Percentiles rank a stretch among this genome's conserved stretches.
Evolutionary conservation across 30 jellyfish, hydroid and myxozoan genomes (phyloP).

Genomic region (Hydra vulgaris): DNA sequence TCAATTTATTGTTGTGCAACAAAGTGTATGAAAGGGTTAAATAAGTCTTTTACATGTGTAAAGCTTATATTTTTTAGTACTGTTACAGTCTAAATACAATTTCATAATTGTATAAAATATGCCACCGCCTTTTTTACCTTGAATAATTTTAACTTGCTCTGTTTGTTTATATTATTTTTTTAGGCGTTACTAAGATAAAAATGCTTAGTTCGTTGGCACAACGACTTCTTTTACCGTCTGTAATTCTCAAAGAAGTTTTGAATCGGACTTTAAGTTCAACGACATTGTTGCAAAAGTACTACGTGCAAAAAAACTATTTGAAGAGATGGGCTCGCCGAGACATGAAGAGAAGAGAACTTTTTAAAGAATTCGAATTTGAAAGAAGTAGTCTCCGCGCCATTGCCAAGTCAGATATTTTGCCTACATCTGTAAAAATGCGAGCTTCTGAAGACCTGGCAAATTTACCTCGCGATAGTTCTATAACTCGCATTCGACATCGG

Average conservation of each 20-base stretch:
- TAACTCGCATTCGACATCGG: constrained; percentile 59
- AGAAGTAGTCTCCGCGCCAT: constrained; percentile 57
- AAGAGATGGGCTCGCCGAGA: constrained; percentile 96
- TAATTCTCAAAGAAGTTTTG: neutral
- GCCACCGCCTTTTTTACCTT: too few relatives aligned
- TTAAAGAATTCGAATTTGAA: constrained; percentile 66
- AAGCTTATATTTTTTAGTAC: too few relatives aligned
- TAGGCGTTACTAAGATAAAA: neutral
- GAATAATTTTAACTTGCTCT: too few relatives aligned
- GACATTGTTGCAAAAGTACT: constrained; percentile 31
- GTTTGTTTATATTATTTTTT: neutral
- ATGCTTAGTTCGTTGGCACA: neutral
- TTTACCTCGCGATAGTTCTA: constrained; percentile 64
- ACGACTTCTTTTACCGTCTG: neutral
- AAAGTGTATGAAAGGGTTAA: too few relatives aligned
- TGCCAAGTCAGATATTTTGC: constrained; percentile 63
- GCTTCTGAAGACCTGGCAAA: constrained; percentile 80
- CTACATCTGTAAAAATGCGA: constrained; percentile 49
- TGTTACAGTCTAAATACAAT: too few relatives aligned
- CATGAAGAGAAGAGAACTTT: constrained; percentile 61
- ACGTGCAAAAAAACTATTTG: constrained; percentile 63
- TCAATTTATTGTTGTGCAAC: too few relatives aligned
- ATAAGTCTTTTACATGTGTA: too few relatives aligned
- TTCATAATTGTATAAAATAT: too few relatives aligned
- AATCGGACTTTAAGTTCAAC: constrained; percentile 19